Percentiles rank a stretch among this genome's conserved stretches.
These are phyloP conservation scores for Cryptus viduatorius DNA, from an alignment of 2,888 invertebrate genomes.

Conservation along the genomic window DNA sequence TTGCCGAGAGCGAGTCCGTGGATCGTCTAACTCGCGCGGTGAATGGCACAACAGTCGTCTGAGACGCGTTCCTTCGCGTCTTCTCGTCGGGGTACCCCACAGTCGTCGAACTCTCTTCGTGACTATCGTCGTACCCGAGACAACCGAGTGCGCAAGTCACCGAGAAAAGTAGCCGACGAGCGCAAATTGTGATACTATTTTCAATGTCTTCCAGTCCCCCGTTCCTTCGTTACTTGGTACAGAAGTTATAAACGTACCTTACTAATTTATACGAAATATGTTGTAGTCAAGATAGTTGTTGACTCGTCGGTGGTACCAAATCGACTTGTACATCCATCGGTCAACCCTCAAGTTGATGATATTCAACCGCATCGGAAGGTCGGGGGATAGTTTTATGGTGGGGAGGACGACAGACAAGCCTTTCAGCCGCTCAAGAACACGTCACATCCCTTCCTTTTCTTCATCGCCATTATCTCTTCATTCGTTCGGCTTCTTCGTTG, in stretches of 20 bases:
- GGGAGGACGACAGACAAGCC: slow-evolving; percentile 5
- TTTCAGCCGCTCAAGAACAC: neutral
- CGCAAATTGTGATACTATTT: slow-evolving; percentile 34
- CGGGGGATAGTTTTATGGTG: slow-evolving; percentile 3
- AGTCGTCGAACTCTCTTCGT: slow-evolving; percentile 63
- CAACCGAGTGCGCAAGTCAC: slow-evolving; percentile 61
- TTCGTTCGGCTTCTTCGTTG: neutral
- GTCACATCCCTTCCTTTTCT: neutral
- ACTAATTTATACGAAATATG: slow-evolving; percentile 8
- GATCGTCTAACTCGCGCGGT: slow-evolving; percentile 49
- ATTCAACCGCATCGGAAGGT: neutral
- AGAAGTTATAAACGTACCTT: neutral
- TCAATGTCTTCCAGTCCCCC: slow-evolving; percentile 34
- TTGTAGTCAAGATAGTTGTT: slow-evolving; percentile 31
- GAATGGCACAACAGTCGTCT: slow-evolving; percentile 51
- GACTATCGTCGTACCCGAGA: slow-evolving; percentile 56
- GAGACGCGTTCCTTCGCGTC: slow-evolving; percentile 48
- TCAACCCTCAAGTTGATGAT: slow-evolving; percentile 55
- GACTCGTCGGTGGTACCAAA: slow-evolving; percentile 53
- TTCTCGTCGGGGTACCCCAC: slow-evolving; percentile 41
- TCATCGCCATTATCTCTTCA: neutral
- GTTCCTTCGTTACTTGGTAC: neutral
- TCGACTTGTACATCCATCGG: slow-evolving; percentile 59
- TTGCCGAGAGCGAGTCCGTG: slow-evolving; percentile 26
- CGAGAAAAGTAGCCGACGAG: neutral